Conservation (phyloP, 1,140 invertebrate genomes). For the Goniozus legneri region DNA sequence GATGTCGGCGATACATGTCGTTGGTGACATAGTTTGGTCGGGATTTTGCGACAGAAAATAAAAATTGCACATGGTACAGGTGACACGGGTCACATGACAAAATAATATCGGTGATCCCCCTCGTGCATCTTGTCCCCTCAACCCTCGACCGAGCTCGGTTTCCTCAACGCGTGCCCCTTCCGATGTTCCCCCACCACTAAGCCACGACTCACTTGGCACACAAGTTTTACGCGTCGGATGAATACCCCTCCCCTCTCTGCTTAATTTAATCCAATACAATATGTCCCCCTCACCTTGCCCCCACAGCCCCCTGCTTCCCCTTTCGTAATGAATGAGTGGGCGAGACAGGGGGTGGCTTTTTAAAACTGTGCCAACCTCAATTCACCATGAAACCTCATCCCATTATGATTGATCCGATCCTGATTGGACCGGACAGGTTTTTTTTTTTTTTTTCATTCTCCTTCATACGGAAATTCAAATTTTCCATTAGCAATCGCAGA, state of each 20-base stretch:
- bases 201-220: slow-evolving; percentile 50
- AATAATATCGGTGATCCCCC: slow-evolving; percentile 37
- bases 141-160: too few relatives aligned
- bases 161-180: too few relatives aligned
- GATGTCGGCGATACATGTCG: neutral
- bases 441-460: slow-evolving; percentile 21
- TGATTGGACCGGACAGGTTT: slow-evolving; percentile 42
- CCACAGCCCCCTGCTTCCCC: neutral
- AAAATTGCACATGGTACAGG: slow-evolving; percentile 39
- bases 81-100: slow-evolving; percentile 47
- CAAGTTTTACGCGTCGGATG: slow-evolving; percentile 39
- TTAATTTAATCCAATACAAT: slow-evolving; percentile 55
- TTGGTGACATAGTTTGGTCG: too few relatives aligned
- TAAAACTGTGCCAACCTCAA: slow-evolving; percentile 47
- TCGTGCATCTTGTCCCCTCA: too few relatives aligned
- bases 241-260: slow-evolving; percentile 30
- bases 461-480: too few relatives aligned
- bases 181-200: slow-evolving; percentile 19
- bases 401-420: slow-evolving; percentile 48
- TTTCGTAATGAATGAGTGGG: too few relatives aligned
- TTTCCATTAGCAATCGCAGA: too few relatives aligned
- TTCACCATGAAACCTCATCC: slow-evolving; percentile 52
- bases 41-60: slow-evolving; percentile 15
- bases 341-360: slow-evolving; percentile 43
- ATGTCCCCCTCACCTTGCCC: slow-evolving; percentile 35